Conservation (phyloP, 37 sponge, comb jelly and placozoan genomes). For the Oscarella lobularis region DNA sequence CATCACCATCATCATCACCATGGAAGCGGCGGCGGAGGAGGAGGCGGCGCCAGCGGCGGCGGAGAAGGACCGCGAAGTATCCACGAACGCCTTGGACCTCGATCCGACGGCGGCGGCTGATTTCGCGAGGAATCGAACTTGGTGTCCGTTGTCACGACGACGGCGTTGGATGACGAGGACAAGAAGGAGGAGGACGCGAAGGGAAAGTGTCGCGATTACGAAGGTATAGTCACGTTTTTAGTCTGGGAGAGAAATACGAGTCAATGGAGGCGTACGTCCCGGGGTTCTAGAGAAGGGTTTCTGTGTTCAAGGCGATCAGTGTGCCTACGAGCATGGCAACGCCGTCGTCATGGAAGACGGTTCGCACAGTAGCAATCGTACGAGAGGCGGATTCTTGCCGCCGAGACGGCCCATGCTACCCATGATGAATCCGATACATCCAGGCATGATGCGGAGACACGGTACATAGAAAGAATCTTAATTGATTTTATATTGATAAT, state of each 20-base stretch:
- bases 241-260: not conserved
- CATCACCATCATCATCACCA: too few species aligned
- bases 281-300: conserved; percentile 84
- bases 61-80: not conserved
- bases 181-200: not conserved
- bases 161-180: not conserved
- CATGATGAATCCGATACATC: too few species aligned
- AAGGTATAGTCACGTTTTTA: not conserved
- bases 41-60: too few species aligned
- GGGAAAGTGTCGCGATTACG: not conserved
- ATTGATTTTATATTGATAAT: too few species aligned
- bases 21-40: too few species aligned
- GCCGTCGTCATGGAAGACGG: conserved; percentile 68
- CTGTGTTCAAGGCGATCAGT: conserved; percentile 84
- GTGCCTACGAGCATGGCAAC: conserved; percentile 95
- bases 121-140: not conserved
- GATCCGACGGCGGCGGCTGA: not conserved
- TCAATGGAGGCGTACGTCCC: not conserved
- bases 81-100: not conserved
- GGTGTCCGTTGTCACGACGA: too few species aligned
- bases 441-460: too few species aligned
- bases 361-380: too few species aligned
- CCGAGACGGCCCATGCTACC: too few species aligned
- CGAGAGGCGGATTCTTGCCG: too few species aligned
- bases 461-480: too few species aligned